These are phyloP conservation scores for Molanna angustata DNA, from an alignment of 2,888 invertebrate genomes.

Conservation along the genomic window DNA sequence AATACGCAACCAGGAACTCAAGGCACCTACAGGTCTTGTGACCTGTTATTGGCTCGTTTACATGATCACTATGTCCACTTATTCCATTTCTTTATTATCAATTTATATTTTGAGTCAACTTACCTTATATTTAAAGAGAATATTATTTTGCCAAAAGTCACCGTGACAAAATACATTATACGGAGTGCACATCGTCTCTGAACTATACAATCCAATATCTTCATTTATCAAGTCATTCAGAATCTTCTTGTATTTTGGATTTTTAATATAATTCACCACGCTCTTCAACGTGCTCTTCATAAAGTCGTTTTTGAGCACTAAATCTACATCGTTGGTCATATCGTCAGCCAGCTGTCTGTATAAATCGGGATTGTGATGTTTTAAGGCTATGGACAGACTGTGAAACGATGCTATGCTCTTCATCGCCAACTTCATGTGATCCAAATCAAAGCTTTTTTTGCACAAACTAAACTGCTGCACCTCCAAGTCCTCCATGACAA, in stretches of 20 bases:
- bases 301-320: too few relatives aligned
- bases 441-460: slow-evolving; percentile 35
- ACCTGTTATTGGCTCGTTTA: too few relatives aligned
- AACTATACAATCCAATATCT: background rate
- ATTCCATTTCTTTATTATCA: too few relatives aligned
- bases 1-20: too few relatives aligned
- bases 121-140: slow-evolving; percentile 45
- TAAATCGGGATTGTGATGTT: slow-evolving; percentile 35
- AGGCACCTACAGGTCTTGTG: too few relatives aligned
- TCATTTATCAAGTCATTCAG: slow-evolving; percentile 1
- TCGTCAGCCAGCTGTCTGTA: slow-evolving; percentile 33
- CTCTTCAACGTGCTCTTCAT: too few relatives aligned
- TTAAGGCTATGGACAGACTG: slow-evolving; percentile 36
- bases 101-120: too few relatives aligned
- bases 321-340: too few relatives aligned
- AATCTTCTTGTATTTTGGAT: background rate
- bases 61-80: too few relatives aligned
- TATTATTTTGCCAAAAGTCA: slow-evolving; percentile 34
- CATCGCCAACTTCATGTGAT: slow-evolving; percentile 36
- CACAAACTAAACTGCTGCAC: slow-evolving; percentile 8
- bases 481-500: slow-evolving; percentile 31
- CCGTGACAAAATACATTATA: slow-evolving; percentile 21
- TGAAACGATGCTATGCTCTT: slow-evolving; percentile 38
- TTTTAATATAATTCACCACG: slow-evolving; percentile 1
- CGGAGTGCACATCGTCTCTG: slow-evolving; percentile 2